phyloP scores from a whole-genome alignment of 1,140 invertebrate genomes.

The Hormaphis cornu region DNA sequence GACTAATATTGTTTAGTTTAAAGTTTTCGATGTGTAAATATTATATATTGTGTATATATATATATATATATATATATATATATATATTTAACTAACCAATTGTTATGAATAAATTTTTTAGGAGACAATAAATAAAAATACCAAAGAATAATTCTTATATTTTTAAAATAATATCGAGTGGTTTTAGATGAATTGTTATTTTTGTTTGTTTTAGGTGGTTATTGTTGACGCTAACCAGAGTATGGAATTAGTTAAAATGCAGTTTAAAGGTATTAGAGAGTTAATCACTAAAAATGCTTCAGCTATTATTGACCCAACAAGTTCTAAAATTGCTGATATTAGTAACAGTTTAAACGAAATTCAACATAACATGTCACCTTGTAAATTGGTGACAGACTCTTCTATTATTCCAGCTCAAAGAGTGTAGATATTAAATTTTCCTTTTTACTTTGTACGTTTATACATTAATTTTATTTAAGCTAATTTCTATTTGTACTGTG shows the following conservation, averaged over 20 bases:
- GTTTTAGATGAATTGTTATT: neutral
- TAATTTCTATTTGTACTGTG: too few relatives aligned
- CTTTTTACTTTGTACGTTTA: neutral
- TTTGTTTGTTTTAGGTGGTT: constrained; percentile 40
- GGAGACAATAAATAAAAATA: too few relatives aligned
- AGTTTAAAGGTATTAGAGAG: constrained; percentile 45
- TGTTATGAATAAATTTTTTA: too few relatives aligned
- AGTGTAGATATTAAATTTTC: neutral
- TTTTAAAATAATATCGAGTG: too few relatives aligned
- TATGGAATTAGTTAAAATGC: constrained; percentile 43
- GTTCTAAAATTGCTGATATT: neutral
- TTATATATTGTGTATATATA: too few relatives aligned
- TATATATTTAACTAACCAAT: too few relatives aligned
- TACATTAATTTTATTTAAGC: neutral
- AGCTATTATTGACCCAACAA: neutral
- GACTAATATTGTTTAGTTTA: too few relatives aligned
- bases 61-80: too few relatives aligned
- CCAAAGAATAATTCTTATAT: too few relatives aligned
- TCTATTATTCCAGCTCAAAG: constrained; percentile 4
- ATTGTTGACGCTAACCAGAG: constrained; percentile 46
- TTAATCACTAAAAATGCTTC: constrained; percentile 25
- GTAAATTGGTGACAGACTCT: constrained; percentile 10
- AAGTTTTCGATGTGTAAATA: too few relatives aligned
- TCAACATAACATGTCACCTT: neutral
- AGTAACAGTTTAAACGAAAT: neutral